Conservation (phyloP, 2,888 invertebrate species). For the Hirtodrosophila duncani region DNA sequence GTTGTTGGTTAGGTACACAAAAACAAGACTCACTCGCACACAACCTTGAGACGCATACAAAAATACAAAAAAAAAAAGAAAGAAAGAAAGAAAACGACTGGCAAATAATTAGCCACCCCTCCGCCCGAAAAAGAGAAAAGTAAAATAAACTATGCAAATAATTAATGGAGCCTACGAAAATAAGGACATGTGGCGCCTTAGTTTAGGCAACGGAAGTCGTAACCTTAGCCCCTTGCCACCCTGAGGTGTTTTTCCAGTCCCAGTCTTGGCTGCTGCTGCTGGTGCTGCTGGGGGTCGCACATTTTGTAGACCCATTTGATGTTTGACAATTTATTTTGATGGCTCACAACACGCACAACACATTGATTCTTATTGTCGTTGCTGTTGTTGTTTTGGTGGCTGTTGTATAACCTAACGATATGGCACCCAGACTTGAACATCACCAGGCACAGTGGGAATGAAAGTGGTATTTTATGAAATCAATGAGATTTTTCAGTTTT, state of each 20-base stretch:
- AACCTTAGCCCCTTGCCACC: constrained; percentile 8
- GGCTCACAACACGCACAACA: constrained; percentile 57
- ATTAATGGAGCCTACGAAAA: constrained; percentile 50
- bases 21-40: constrained; percentile 18
- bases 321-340: constrained; percentile 70
- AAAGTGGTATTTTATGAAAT: too few relatives aligned
- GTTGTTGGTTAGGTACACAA: constrained; percentile 1
- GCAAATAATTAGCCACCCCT: constrained; percentile 41
- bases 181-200: constrained; percentile 59
- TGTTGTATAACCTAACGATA: constrained; percentile 33
- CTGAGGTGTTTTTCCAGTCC: not conserved
- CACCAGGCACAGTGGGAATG: constrained; percentile 17
- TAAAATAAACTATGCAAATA: constrained; percentile 54
- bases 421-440: constrained; percentile 35
- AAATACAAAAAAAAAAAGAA: not conserved
- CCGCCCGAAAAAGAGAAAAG: constrained; percentile 6
- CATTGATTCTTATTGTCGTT: constrained; percentile 18
- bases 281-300: too few relatives aligned
- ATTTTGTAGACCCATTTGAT: constrained; percentile 46
- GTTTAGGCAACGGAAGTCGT: constrained; percentile 54
- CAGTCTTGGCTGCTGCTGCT: constrained; percentile 19
- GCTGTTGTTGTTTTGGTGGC: constrained; percentile 22
- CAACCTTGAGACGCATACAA: constrained; percentile 39
- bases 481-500: too few relatives aligned
- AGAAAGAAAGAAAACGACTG: constrained; percentile 24